Conservation (phyloP, 2,888 invertebrate genomes). For the Agrypnus murinus region DNA sequence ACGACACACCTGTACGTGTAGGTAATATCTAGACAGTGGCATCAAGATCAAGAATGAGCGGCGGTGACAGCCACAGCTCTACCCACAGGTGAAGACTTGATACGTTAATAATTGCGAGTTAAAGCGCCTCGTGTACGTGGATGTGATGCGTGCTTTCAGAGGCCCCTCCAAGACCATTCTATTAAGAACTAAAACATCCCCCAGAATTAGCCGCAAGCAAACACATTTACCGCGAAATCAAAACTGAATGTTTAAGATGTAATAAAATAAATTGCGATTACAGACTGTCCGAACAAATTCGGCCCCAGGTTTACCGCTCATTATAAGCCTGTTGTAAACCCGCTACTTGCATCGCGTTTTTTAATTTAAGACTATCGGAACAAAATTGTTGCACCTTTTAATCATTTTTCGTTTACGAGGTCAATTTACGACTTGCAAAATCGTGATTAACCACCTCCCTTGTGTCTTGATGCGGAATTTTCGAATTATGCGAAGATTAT, state of each 20-base stretch:
- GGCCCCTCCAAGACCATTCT: conserved; percentile 6
- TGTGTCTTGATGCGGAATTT: conserved; percentile 31
- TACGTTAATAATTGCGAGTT: conserved; percentile 57
- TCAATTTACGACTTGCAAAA: conserved; percentile 39
- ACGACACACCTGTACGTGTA: conserved; percentile 42
- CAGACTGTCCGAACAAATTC: conserved; percentile 37
- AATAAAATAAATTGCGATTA: conserved; percentile 50
- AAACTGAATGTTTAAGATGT: conserved; percentile 35
- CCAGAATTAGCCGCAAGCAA: conserved; percentile 22
- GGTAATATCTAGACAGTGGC: conserved; percentile 45
- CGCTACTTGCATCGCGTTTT: conserved; percentile 41
- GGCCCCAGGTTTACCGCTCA: conserved; percentile 41
- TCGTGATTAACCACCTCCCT: conserved; percentile 27
- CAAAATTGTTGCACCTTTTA: conserved; percentile 44
- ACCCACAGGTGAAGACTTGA: conserved; percentile 54
- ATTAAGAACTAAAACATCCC: conserved; percentile 9
- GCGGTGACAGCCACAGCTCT: conserved; percentile 44
- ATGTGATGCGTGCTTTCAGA: conserved; percentile 47
- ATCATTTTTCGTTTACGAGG: conserved; percentile 41
- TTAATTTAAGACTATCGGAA: conserved; percentile 40
- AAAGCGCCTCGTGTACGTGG: conserved; percentile 31
- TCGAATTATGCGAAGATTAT: conserved; percentile 35
- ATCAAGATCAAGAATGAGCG: conserved; percentile 37
- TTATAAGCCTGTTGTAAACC: conserved; percentile 40
- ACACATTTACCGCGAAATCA: conserved; percentile 39